Base-by-base conservation (phyloP, 2,888 invertebrate genomes). In the Trichogramma dendrolimi region DNA sequence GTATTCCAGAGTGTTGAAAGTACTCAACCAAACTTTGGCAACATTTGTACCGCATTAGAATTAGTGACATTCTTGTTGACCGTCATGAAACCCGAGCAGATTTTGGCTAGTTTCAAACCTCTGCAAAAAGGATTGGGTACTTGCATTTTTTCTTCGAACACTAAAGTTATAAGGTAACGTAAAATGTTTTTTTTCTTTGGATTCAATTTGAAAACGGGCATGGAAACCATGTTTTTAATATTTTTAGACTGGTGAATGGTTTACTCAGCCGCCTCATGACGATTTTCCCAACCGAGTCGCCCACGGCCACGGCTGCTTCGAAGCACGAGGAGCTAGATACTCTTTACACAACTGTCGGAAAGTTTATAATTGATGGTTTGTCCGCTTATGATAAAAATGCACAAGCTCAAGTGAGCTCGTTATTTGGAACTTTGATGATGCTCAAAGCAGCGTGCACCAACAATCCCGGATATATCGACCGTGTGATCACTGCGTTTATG, bases 401-500 rank as follows among this genome's bases (percentile, higher is more conserved):
- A 0, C 81, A 83, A 51, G 90, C 91, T 3, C 87, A 88, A 48
- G 88, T 94, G 0, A 85, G 89, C 6, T 88, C 89, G 3, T 80
- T 97, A 5, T 92, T 94, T 70, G 94, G 96, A 0, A 94, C 96
- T 0, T 81, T 98, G 63, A 96, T 97, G 93, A 91, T 98, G 81
- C 81, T 98, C 62, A 97, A 98, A 80, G 96, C 97, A 0, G 96
- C 96, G 55, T 97, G 96, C 75, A 85, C 90, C 1, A 94, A 93
- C 72, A 95, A 94, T 80, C 89, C 92, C 2, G 88, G 91, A 11
- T 98, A 96, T 79, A 91, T 99, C 59, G 98, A 99, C 80, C 83
- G 95, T 0, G 82, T 96, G 64, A 89, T 97, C 69, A 86, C 91
- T 44, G 90, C 93, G 5, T 94, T 98, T 74, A 94, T 97, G 88